Base-by-base conservation (phyloP, 2,797 vertebrate genomes). In the Neoniphon sammara region DNA sequence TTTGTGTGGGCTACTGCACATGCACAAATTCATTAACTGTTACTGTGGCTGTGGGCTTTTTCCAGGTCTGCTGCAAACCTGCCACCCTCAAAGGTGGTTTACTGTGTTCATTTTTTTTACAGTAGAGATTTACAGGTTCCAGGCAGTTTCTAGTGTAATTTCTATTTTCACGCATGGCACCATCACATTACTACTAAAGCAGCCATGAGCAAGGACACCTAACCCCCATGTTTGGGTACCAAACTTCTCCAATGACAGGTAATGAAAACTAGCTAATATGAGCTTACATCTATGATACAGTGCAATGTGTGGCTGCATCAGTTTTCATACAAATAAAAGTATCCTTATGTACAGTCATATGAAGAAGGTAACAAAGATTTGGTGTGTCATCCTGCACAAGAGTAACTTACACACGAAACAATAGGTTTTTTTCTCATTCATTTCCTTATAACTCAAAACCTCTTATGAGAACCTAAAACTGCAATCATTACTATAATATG, bases 1-100 rank as follows among this genome's bases (percentile, higher is more conserved):
- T 57, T 65, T 47, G 27, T 49, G 61, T 47, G 61, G 39, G 50
- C 31, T 83, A 50, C 14, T 46, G 21, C 49, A 75, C 36, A 55
- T 14, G 15, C 72, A 17, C 21, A 47, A 78, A 73, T 59, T 20
- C 1, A 73, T 64, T 42, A 18, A 31, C 31, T 27, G 4, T 49
- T 25, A 2, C 49, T 74, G 53, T 36, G 8, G 25, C 56, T 55
- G 18, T 68, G 42, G 50, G 50, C 14, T 63, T 50, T 30, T 74
- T 71, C 31, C 17, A 59, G 23, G 1, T 44, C 12, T 50, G 42
- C 39, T 23, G 12, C 8, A 77, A 58, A 58, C 18, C 27, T 44
- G 54, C 44, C 44, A 20, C 17, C 10, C 23, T 44, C 6, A 66
- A 34, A 52, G 56, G n/a, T 44, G 56, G n/a, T 44, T 73, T 11